Evolutionary conservation across 1,140 invertebrate genomes (phyloP).

Genomic region (Chironomus tepperi): DNA sequence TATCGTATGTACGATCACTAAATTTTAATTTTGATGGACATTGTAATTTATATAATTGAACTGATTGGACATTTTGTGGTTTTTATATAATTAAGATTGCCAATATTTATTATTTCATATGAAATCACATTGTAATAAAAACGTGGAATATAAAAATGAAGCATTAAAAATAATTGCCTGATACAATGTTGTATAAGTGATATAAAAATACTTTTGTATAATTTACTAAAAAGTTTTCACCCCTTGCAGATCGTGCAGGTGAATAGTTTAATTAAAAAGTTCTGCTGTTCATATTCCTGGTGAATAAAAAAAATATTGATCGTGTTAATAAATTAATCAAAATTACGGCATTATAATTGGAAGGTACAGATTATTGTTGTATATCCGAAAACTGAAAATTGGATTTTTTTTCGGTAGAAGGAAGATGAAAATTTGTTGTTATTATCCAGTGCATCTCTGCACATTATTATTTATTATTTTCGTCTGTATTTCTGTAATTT

Average conservation of each 20-base stretch:
- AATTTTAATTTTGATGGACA: too few relatives aligned
- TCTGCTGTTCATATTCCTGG: background rate
- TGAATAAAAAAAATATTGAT: background rate
- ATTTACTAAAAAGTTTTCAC: too few relatives aligned
- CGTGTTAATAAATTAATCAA: constrained; percentile 14
- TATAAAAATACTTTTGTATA: too few relatives aligned
- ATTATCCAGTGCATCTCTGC: background rate
- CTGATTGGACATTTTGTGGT: too few relatives aligned
- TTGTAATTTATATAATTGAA: too few relatives aligned
- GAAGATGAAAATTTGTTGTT: background rate
- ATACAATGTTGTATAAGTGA: too few relatives aligned
- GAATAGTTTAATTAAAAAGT: background rate
- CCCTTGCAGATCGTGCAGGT: constrained; percentile 3
- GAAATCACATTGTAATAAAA: too few relatives aligned
- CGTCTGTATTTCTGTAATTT: constrained; percentile 1
- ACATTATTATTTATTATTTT: background rate
- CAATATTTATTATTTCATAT: too few relatives aligned
- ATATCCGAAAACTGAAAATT: background rate
- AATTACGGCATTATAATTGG: background rate
- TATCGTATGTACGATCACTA: too few relatives aligned
- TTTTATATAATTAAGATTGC: too few relatives aligned
- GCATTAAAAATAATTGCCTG: too few relatives aligned
- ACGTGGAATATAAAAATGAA: too few relatives aligned
- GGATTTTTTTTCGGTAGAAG: background rate
- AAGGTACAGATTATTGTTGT: background rate